phyloP scores from a whole-genome alignment of 2,113 vertebrate genomes.

The Xenopus tropicalis region UCB_Xtro_10.0 CM004446.2:32844501-32845000 shows the following conservation, averaged over 20 bases:
- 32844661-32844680: neutral
- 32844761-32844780: constrained; percentile 63
- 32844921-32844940: no score
- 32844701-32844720: neutral
- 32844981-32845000: no score
- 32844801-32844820: constrained; percentile 66
- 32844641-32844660: no score
- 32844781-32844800: constrained; percentile 56
- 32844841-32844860: neutral
- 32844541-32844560: no score
- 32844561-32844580: no score
- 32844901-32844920: no score
- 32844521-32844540: neutral
- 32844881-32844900: no score
- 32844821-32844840: constrained; percentile 64
- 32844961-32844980: no score
- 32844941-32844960: no score
- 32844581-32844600: neutral
- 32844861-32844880: no score
- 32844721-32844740: constrained; percentile 63
- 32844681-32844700: neutral
- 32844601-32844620: neutral
- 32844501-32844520: neutral
- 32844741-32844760: constrained; percentile 63
- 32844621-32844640: no score